Percentiles rank a stretch among this genome's conserved stretches.
phyloP scores from a whole-genome alignment of 1,140 invertebrate genomes.

The Branchinecta lynchi region DNA sequence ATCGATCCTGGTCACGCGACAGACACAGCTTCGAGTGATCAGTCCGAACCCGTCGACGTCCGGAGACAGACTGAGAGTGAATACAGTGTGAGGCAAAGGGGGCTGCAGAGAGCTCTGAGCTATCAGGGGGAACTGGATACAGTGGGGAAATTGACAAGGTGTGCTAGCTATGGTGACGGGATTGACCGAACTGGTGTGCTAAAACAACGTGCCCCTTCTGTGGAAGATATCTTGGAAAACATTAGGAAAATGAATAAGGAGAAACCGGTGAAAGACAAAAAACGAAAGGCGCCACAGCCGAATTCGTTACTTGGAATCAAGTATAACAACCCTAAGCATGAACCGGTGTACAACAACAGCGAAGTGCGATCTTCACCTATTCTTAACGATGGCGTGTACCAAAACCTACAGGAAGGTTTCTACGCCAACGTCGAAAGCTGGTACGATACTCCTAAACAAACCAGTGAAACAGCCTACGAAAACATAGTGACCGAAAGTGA shows the following conservation, averaged over 20 bases:
- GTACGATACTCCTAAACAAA: not conserved
- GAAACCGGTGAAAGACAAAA: not conserved
- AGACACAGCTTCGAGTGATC: too few species aligned
- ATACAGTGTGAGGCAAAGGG: not conserved
- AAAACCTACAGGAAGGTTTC: not conserved
- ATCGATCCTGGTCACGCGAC: not conserved
- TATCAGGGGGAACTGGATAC: not conserved
- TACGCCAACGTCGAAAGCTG: not conserved
- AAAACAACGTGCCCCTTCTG: not conserved
- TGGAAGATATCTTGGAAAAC: not conserved
- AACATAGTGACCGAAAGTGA: not conserved
- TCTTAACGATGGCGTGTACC: not conserved
- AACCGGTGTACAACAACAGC: not conserved
- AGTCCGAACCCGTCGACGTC: too few species aligned
- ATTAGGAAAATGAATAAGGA: not conserved
- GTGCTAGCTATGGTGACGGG: not conserved
- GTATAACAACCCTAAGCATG: not conserved
- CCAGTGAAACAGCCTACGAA: not conserved
- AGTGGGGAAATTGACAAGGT: not conserved
- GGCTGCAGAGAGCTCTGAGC: not conserved
- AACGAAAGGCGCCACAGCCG: not conserved
- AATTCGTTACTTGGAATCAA: not conserved
- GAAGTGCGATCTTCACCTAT: not conserved
- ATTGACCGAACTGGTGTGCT: not conserved
- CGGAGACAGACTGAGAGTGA: not conserved